Evolutionary conservation across 2,113 vertebrate genomes (phyloP).

Genomic region (Gila orcuttii): DNA sequence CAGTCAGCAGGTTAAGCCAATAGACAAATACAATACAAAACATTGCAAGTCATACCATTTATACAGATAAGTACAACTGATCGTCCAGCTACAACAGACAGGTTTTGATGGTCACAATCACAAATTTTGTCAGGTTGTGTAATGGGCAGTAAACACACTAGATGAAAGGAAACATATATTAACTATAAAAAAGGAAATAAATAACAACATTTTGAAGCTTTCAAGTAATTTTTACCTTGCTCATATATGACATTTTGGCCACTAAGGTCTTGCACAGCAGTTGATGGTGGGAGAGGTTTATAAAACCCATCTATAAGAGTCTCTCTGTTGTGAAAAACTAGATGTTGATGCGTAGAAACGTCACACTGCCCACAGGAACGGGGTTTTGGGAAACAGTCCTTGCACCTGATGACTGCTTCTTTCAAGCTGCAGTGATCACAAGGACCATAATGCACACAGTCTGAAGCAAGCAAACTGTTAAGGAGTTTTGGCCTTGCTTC

Average conservation of each 20-base stretch:
- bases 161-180: conserved; percentile 6
- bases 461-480: conserved; percentile 27
- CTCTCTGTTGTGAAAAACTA: conserved; percentile 31
- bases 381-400: conserved; percentile 28
- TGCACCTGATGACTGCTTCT: conserved; percentile 19
- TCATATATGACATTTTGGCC: conserved; percentile 30
- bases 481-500: conserved; percentile 33
- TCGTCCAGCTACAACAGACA: background rate
- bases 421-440: conserved; percentile 29
- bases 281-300: conserved; percentile 25
- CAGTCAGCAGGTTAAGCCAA: background rate
- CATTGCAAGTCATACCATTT: conserved; percentile 10
- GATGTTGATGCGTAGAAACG: background rate
- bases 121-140: conserved; percentile 17
- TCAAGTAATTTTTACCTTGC: background rate
- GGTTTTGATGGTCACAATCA: background rate
- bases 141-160: conserved; percentile 12
- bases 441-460: background rate
- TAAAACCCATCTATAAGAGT: conserved; percentile 20
- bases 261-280: conserved; percentile 22
- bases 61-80: conserved; percentile 1
- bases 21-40: conserved; percentile 9
- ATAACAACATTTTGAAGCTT: background rate
- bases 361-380: conserved; percentile 36
- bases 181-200: background rate